phyloP scores from a whole-genome alignment of 2,797 vertebrate genomes.

The Danionella dracula region DNA sequence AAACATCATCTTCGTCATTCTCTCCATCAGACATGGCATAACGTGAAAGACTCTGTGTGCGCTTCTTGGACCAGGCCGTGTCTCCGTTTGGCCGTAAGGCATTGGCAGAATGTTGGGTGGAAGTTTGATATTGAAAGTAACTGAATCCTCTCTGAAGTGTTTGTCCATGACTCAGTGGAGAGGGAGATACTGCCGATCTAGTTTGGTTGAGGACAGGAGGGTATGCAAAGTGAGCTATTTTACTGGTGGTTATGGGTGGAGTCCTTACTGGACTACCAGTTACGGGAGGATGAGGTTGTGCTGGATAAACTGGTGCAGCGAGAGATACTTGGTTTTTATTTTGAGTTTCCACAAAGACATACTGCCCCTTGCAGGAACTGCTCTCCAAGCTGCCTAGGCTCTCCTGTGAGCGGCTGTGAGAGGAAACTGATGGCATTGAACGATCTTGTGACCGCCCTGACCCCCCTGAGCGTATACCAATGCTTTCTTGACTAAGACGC shows the following conservation, averaged over 20 bases:
- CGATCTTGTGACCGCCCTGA: conserved; percentile 84
- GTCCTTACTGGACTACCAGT: conserved; percentile 51
- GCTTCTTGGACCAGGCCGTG: conserved; percentile 66
- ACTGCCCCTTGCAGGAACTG: conserved; percentile 62
- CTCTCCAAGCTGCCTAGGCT: conserved; percentile 59
- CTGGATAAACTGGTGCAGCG: conserved; percentile 41
- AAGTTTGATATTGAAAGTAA: conserved; percentile 64
- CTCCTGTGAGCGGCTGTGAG: conserved; percentile 67
- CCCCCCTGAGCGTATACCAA: conserved; percentile 78
- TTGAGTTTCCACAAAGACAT: conserved; percentile 76
- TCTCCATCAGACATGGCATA: conserved; percentile 85
- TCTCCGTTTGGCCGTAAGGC: conserved; percentile 26
- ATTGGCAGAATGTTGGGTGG: conserved; percentile 3
- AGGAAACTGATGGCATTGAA: conserved; percentile 47
- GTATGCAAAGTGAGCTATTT: conserved; percentile 72
- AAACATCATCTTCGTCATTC: conserved; percentile 62
- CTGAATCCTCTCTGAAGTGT: conserved; percentile 66
- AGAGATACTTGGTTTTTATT: conserved; percentile 65
- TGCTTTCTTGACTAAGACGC: conserved; percentile 82
- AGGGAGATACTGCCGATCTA: conserved; percentile 35
- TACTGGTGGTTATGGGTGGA: conserved; percentile 72
- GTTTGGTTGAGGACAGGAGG: conserved; percentile 69
- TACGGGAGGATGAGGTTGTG: conserved; percentile 54
- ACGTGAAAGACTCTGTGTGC: conserved; percentile 79
- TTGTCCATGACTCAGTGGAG: conserved; percentile 42